Evolutionary conservation across 2,888 invertebrate species (phyloP).

Genomic region (Ectropis crepuscularia): DNA sequence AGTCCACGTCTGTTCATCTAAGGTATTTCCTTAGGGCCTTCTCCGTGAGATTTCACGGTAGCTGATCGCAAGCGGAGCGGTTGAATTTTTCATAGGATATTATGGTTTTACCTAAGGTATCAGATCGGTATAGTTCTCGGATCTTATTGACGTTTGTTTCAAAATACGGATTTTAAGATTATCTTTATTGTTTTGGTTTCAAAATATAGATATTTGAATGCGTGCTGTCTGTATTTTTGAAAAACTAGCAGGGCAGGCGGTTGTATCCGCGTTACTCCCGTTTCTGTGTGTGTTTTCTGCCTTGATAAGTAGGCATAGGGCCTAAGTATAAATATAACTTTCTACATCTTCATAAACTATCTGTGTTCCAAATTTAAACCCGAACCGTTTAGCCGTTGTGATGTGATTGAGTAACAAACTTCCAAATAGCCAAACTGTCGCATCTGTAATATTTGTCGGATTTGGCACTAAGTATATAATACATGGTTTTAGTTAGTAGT

Average conservation of each 20-base stretch:
- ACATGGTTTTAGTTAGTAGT: too few relatives aligned
- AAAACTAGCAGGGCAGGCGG: neutral
- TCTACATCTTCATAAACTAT: too few relatives aligned
- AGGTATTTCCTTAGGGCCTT: slow-evolving; percentile 48
- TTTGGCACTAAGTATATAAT: too few relatives aligned
- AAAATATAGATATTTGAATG: neutral
- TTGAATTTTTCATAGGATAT: slow-evolving; percentile 53
- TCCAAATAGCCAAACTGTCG: too few relatives aligned
- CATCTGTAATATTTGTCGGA: too few relatives aligned
- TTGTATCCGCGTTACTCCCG: too few relatives aligned
- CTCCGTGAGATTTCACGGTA: slow-evolving; percentile 50
- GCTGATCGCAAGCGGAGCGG: slow-evolving; percentile 48
- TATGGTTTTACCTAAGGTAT: slow-evolving; percentile 45
- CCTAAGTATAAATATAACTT: too few relatives aligned
- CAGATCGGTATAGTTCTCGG: slow-evolving; percentile 30
- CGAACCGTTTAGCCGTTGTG: too few relatives aligned
- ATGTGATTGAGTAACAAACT: too few relatives aligned
- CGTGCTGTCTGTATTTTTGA: neutral
- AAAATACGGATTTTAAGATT: slow-evolving; percentile 18
- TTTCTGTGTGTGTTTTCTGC: too few relatives aligned
- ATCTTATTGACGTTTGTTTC: slow-evolving; percentile 31
- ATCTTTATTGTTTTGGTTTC: slow-evolving; percentile 17
- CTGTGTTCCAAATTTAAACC: too few relatives aligned
- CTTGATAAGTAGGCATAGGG: too few relatives aligned
- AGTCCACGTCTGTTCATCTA: slow-evolving; percentile 33